These are phyloP conservation scores for Nephila pilipes DNA, from an alignment of 1,140 invertebrate genomes.

Conservation along the genomic window DNA sequence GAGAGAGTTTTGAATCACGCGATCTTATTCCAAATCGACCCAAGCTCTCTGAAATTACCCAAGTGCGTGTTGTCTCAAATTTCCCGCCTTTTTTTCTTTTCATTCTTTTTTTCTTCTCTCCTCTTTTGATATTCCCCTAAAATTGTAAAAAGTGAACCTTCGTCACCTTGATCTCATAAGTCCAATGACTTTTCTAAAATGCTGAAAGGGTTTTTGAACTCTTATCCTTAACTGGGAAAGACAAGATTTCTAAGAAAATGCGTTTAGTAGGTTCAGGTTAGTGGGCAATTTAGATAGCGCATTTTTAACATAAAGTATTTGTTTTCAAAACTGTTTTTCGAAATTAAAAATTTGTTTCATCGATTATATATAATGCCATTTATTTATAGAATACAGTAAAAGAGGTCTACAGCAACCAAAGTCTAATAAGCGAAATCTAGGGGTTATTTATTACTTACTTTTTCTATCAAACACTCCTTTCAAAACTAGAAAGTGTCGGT, in stretches of 20 bases:
- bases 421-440: too few relatives aligned
- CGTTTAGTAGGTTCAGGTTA: slow-evolving; percentile 27
- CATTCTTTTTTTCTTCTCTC: neutral
- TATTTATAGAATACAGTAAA: too few relatives aligned
- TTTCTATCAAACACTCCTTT: too few relatives aligned
- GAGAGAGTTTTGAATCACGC: neutral
- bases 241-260: slow-evolving; percentile 35
- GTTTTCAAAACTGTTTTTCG: neutral
- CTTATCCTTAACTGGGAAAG: neutral
- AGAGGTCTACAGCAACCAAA: too few relatives aligned
- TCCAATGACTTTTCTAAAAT: slow-evolving; percentile 46
- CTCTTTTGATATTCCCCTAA: neutral
- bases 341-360: too few relatives aligned
- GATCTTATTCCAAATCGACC: neutral
- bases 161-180: neutral
- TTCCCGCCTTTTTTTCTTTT: neutral
- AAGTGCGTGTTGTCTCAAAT: slow-evolving; percentile 26
- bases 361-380: too few relatives aligned
- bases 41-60: neutral
- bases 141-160: neutral
- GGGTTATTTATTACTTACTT: too few relatives aligned
- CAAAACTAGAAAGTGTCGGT: too few relatives aligned
- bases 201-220: slow-evolving; percentile 30
- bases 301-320: neutral
- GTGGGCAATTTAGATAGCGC: slow-evolving; percentile 24